Percentiles rank a stretch among this genome's conserved stretches.
Conservation (phyloP, 2,797 vertebrate species). For the Lepidocolaptes lacrymiger region DNA sequence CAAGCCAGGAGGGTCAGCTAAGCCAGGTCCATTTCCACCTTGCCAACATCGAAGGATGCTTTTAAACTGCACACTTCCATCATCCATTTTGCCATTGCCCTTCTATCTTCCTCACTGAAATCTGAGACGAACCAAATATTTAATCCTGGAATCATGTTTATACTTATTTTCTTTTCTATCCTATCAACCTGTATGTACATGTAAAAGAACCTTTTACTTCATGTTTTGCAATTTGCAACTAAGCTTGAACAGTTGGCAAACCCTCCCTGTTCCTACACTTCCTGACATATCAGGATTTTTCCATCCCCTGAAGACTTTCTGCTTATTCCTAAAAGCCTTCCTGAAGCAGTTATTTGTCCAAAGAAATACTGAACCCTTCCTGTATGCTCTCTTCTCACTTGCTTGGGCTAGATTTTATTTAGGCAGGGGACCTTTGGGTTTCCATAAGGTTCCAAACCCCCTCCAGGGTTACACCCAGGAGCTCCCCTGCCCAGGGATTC, state of each 20-base stretch:
- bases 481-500: not conserved
- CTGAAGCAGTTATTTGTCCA: not conserved
- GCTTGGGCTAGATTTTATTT: not conserved
- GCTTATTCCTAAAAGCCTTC: not conserved
- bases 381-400: not conserved
- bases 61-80: not conserved
- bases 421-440: not conserved
- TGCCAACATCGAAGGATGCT: not conserved
- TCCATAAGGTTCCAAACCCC: not conserved
- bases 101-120: not conserved
- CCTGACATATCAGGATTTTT: not conserved
- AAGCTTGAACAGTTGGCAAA: not conserved
- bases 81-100: not conserved
- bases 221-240: not conserved
- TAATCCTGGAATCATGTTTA: not conserved
- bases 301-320: not conserved
- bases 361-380: not conserved
- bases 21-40: fast-evolving
- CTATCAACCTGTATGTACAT: not conserved
- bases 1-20: not conserved
- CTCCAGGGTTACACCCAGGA: not conserved
- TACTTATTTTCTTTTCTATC: not conserved
- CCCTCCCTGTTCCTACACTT: not conserved
- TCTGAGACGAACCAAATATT: not conserved
- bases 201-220: slow-evolving; percentile 3